These are phyloP conservation scores for Phalacrocorax aristotelis DNA, from an alignment of 2,113 vertebrate species.

Conservation along the genomic window DNA sequence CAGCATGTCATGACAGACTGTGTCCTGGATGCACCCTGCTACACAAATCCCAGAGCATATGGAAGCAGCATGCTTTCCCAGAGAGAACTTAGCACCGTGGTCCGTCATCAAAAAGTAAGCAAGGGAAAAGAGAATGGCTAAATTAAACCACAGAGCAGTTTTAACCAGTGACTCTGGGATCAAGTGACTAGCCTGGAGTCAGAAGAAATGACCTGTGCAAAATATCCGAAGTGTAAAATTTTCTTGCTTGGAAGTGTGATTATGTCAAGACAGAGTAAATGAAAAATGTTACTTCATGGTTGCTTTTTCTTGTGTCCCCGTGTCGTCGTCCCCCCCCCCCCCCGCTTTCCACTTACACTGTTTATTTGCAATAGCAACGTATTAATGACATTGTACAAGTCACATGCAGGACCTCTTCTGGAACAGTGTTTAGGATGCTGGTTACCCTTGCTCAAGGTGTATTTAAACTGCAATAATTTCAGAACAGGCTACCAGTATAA, in stretches of 20 bases:
- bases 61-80: slow-evolving; percentile 52
- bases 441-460: neutral
- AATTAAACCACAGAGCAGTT: slow-evolving; percentile 31
- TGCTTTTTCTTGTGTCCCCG: neutral
- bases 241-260: neutral
- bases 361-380: neutral
- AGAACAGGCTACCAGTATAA: neutral
- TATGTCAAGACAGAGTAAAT: slow-evolving; percentile 9
- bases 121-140: slow-evolving; percentile 21
- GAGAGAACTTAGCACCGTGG: slow-evolving; percentile 17
- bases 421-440: neutral
- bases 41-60: slow-evolving; percentile 57
- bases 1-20: slow-evolving; percentile 40
- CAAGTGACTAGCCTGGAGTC: neutral
- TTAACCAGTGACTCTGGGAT: neutral
- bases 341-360: neutral
- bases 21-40: slow-evolving; percentile 51
- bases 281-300: neutral
- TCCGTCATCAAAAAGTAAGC: slow-evolving; percentile 37
- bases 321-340: too few relatives aligned
- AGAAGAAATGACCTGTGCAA: neutral
- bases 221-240: neutral
- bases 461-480: neutral
- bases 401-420: neutral
- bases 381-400: neutral